Evolutionary conservation across 1,140 invertebrate genomes (phyloP).

Genomic region (Achroia grisella): DNA sequence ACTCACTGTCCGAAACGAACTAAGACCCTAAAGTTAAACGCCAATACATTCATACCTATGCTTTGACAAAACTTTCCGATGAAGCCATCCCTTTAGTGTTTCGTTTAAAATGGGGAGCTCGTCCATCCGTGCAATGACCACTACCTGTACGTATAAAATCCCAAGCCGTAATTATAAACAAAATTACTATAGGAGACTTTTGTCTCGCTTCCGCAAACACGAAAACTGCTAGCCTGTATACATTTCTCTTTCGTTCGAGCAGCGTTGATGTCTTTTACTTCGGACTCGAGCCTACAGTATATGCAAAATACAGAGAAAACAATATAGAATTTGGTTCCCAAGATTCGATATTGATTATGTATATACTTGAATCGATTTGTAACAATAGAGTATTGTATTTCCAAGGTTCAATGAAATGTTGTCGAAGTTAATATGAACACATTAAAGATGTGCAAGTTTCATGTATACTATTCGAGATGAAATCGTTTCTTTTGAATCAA

Average conservation of each 20-base stretch:
- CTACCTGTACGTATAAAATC: conserved; percentile 63
- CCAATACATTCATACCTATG: conserved; percentile 16
- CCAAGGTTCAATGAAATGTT: not conserved
- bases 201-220: conserved; percentile 34
- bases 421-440: not conserved
- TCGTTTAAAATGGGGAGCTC: conserved; percentile 51
- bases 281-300: conserved; percentile 16
- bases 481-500: conserved; percentile 46
- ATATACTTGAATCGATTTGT: no score
- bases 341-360: no score
- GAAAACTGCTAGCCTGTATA: conserved; percentile 13
- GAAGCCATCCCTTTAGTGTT: conserved; percentile 41
- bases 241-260: conserved; percentile 33
- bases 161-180: conserved; percentile 56
- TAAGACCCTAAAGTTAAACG: conserved; percentile 39
- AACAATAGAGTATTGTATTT: no score
- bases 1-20: conserved; percentile 44
- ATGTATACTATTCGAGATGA: conserved; percentile 14
- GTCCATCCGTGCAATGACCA: conserved; percentile 52
- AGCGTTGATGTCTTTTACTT: conserved; percentile 66
- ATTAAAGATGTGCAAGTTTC: conserved; percentile 9
- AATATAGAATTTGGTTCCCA: no score
- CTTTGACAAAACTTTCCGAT: conserved; percentile 29
- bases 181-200: conserved; percentile 37
- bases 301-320: conserved; percentile 12